These are phyloP conservation scores for Melanotus villosus DNA, from an alignment of 2,888 invertebrate genomes.

Conservation along the genomic window DNA sequence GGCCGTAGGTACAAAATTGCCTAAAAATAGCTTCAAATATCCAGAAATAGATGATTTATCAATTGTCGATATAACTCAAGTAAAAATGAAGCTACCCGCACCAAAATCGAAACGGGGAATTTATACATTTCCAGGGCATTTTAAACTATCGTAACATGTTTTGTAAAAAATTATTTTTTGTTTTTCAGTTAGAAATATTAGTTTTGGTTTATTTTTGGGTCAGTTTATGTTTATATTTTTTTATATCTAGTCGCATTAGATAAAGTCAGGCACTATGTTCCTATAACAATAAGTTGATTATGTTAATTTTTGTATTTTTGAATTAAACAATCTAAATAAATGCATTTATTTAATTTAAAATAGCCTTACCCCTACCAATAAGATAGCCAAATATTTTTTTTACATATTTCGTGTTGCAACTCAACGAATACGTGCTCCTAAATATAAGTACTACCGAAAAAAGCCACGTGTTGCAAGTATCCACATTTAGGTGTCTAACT, in stretches of 20 bases:
- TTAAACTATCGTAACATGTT: constrained; percentile 4
- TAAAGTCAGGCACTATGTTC: not conserved
- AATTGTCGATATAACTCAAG: constrained; percentile 12
- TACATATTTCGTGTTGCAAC: constrained; percentile 22
- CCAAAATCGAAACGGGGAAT: constrained; percentile 1
- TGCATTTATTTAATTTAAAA: constrained; percentile 18
- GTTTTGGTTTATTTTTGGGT: not conserved
- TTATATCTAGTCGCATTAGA: no score
- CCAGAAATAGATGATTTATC: constrained; percentile 11
- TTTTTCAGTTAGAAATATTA: constrained; percentile 9
- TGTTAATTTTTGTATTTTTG: not conserved
- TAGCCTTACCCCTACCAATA: constrained; percentile 5
- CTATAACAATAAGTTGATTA: not conserved
- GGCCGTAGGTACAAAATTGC: not conserved
- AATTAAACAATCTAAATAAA: constrained; percentile 17
- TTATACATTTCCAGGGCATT: constrained; percentile 4
- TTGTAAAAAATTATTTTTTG: constrained; percentile 7
- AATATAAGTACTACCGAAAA: not conserved
- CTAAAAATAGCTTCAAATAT: constrained; percentile 16
- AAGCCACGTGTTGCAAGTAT: constrained; percentile 8
- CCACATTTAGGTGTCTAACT: constrained; percentile 1
- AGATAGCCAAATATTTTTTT: constrained; percentile 16
- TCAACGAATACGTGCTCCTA: not conserved
- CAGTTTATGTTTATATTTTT: no score
- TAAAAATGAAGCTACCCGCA: constrained; percentile 7